Percentiles rank a stretch among this genome's conserved stretches.
Conservation (phyloP, 2,797 vertebrate species). For the Hemitrygon akajei region DNA sequence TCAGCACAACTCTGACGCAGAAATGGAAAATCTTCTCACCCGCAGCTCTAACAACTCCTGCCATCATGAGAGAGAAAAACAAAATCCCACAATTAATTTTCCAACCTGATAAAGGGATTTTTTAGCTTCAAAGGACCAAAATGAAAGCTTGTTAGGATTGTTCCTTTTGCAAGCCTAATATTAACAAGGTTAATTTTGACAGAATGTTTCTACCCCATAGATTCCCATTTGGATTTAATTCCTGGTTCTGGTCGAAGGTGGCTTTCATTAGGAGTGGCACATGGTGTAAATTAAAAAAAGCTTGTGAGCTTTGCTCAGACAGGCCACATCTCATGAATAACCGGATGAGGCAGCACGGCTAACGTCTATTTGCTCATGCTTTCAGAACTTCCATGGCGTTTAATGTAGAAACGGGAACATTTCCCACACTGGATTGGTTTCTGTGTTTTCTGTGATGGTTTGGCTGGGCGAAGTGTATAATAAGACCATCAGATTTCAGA, state of each 20-base stretch:
- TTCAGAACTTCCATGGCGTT: background rate
- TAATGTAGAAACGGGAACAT: background rate
- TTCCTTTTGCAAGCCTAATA: background rate
- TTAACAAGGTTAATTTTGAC: background rate
- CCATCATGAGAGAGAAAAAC: background rate
- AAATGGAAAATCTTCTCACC: too few species aligned
- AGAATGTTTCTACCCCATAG: background rate
- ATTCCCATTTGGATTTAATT: constrained; percentile 16
- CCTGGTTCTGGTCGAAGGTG: background rate
- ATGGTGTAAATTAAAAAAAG: constrained; percentile 9
- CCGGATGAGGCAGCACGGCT: background rate
- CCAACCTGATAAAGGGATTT: background rate
- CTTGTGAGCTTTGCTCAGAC: background rate
- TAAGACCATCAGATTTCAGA: background rate
- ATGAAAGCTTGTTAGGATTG: background rate
- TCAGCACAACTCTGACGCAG: too few species aligned
- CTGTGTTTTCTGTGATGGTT: background rate
- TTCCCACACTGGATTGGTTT: background rate
- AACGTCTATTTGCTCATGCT: background rate
- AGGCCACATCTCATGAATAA: background rate
- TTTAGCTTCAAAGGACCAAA: background rate
- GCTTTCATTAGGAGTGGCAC: background rate
- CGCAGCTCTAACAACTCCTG: background rate
- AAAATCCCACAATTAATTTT: background rate
- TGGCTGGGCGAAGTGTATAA: background rate